Evolutionary conservation across 2,888 invertebrate species (phyloP), one percentile per base, ranked within the genome.

Genomic region (Hirtodrosophila histrioides): DNA sequence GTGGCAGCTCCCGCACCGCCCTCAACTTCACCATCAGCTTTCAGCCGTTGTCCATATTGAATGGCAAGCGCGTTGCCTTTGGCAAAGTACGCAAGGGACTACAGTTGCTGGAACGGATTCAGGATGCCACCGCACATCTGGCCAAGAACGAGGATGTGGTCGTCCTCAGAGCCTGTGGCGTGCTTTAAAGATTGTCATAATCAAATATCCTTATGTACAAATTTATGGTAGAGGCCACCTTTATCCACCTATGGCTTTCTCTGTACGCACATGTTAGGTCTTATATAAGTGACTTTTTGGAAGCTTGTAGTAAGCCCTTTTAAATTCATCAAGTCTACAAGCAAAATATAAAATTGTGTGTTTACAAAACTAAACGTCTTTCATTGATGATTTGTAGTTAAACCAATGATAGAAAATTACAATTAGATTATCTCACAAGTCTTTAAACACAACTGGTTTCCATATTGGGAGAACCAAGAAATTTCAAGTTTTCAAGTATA

Each of bases 1-100:
- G 89, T 11, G 88, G 89, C 43, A 87, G 79, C 12, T 71, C 84
- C 48, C 66, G 74, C 0, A 69, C 68, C 8, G 66, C 73, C 3
- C 74, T 91, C 3, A 82, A 80, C 40, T 91, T 91, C 27, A 88
- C 89, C 9, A 78, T 91, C 17, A 91, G 90, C 56, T 91, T 91
- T 41, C 88, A 89, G 54, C 90, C 91, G 5, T 49, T 91, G 24
- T 79, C 86, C 12, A 80, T 88, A 5, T 45, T 91, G 11, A 91
- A 91, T 74, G 91, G 90, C 8, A 88, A 90, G 46, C 83, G 91
- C 0, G 79, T 90, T 27, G 91, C 90, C 1, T 91, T 91, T 36
- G 92, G 91, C 9, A 84, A 88, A 51, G 81, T 91, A 0, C 73
- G 86, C 12, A 84, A 83, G 53, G 91, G 91, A 2, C 46, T 88